Evolutionary conservation across 2,113 vertebrate genomes (phyloP).

Genomic region (Catharus bicknelli): DNA sequence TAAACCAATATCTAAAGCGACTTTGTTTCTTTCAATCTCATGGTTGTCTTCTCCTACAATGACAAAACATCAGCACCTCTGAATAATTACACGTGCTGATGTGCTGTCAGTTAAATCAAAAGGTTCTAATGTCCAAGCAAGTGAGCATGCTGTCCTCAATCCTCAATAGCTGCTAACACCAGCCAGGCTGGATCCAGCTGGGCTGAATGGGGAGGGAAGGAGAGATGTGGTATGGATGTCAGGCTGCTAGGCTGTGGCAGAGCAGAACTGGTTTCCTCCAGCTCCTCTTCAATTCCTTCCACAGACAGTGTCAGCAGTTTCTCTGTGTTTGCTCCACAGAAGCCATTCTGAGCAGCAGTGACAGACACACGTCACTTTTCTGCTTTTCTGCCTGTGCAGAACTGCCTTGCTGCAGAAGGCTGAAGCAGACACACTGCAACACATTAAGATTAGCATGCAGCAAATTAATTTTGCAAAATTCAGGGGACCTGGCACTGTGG

Average conservation of each 20-base stretch:
- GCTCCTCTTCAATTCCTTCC: neutral
- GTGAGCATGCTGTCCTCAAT: neutral
- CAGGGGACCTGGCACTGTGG: neutral
- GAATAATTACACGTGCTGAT: neutral
- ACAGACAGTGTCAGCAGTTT: neutral
- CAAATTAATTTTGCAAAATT: neutral
- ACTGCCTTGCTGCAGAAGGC: neutral
- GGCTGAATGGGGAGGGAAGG: neutral
- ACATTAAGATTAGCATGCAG: neutral
- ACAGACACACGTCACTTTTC: neutral
- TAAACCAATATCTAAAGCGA: neutral
- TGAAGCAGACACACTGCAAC: neutral
- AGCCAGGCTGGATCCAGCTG: neutral
- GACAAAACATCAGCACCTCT: neutral
- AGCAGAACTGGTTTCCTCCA: neutral
- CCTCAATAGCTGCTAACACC: neutral
- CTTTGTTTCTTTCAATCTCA: neutral
- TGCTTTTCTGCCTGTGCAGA: neutral
- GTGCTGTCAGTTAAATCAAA: neutral
- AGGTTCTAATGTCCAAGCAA: neutral
- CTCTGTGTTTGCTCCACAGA: neutral
- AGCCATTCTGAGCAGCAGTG: neutral
- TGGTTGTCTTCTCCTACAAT: neutral
- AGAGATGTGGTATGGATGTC: neutral
- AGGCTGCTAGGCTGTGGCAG: neutral